Percentiles rank a stretch among this genome's conserved stretches.
phyloP scores from a whole-genome alignment of 2,888 invertebrate genomes.

The Oscheius sp. region DNA sequence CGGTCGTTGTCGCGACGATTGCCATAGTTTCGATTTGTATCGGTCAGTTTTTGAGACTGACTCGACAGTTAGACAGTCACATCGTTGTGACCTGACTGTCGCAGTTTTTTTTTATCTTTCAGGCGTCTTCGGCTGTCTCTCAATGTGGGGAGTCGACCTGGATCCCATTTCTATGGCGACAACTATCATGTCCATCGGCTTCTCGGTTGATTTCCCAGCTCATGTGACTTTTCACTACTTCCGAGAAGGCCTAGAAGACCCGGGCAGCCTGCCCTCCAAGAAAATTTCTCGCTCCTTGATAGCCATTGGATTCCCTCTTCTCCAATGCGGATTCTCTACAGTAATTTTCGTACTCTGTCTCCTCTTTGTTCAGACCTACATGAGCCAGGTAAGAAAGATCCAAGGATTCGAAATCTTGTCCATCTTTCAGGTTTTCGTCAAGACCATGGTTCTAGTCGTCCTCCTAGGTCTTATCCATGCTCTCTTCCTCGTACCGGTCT shows the following conservation, averaged over 20 bases:
- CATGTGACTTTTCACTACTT: slow-evolving; percentile 71
- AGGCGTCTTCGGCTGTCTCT: slow-evolving; percentile 67
- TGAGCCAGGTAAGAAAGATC: slow-evolving; percentile 59
- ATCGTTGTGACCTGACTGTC: too few species aligned
- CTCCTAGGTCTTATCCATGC: slow-evolving; percentile 67
- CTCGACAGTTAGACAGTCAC: too few species aligned
- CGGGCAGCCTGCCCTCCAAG: slow-evolving; percentile 51
- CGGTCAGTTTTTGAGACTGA: slow-evolving; percentile 40
- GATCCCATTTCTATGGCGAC: slow-evolving; percentile 71
- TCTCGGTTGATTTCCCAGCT: slow-evolving; percentile 70
- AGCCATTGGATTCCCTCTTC: slow-evolving; percentile 68
- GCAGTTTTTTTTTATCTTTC: not conserved
- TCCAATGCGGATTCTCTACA: slow-evolving; percentile 69
- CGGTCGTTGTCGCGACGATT: slow-evolving; percentile 66
- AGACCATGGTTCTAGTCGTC: slow-evolving; percentile 71
- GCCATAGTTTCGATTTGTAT: slow-evolving; percentile 70
- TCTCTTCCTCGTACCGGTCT: slow-evolving; percentile 65
- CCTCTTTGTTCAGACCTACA: slow-evolving; percentile 67
- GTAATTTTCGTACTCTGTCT: slow-evolving; percentile 66
- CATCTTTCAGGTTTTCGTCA: slow-evolving; percentile 65
- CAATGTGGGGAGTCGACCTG: slow-evolving; percentile 67
- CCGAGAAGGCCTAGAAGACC: slow-evolving; percentile 62
- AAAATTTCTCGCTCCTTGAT: slow-evolving; percentile 62
- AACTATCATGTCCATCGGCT: slow-evolving; percentile 66
- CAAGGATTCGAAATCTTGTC: not conserved